These are phyloP conservation scores for Blennius ocellaris DNA, from an alignment of 2,113 vertebrate species.

Conservation along the genomic window DNA sequence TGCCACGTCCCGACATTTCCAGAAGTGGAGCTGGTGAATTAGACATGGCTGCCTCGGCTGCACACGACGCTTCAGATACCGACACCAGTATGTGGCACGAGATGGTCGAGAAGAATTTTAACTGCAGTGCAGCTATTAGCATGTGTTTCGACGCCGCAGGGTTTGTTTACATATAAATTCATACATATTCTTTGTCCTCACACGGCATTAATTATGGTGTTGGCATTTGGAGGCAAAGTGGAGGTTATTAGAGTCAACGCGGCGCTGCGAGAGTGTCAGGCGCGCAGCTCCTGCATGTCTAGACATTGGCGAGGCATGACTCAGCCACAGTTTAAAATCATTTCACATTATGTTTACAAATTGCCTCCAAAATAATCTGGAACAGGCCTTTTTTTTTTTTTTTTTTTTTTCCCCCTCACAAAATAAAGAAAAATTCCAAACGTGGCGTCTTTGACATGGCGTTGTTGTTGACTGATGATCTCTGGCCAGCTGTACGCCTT, in stretches of 20 bases:
- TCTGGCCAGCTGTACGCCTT: slow-evolving; percentile 20
- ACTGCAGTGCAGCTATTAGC: background rate
- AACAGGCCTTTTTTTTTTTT: background rate
- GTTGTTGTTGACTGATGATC: background rate
- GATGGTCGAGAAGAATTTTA: background rate
- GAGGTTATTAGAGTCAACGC: slow-evolving; percentile 8
- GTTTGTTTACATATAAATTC: background rate
- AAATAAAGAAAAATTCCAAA: background rate
- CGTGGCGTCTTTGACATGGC: background rate
- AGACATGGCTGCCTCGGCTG: background rate
- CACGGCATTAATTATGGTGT: slow-evolving; percentile 1
- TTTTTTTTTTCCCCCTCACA: background rate
- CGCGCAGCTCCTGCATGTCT: slow-evolving; percentile 23
- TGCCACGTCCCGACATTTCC: too few species aligned
- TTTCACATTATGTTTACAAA: slow-evolving; percentile 21
- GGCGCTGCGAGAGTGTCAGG: background rate
- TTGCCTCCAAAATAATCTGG: slow-evolving; percentile 5
- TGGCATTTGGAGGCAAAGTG: slow-evolving; percentile 13
- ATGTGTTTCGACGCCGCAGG: background rate
- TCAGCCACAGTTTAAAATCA: background rate
- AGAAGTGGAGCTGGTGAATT: background rate
- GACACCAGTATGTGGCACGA: background rate
- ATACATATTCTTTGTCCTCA: background rate
- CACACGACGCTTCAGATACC: background rate
- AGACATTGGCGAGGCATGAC: slow-evolving; percentile 20